Conservation (phyloP, 2,888 invertebrate genomes). For the Rhingia campestris region DNA sequence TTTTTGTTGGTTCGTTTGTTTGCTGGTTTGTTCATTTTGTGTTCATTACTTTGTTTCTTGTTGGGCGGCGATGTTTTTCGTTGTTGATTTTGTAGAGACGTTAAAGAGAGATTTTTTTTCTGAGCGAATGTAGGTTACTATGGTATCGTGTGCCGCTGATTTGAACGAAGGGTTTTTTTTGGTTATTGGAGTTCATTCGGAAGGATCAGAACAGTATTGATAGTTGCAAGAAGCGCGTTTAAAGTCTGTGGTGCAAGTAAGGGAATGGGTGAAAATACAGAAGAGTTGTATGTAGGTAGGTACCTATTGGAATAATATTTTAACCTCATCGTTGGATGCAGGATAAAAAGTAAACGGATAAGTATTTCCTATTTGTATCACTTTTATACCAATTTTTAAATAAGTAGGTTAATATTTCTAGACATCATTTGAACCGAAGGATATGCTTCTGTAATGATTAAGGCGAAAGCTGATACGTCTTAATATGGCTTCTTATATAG, state of each 20-base stretch:
- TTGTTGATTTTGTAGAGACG: slow-evolving; percentile 12
- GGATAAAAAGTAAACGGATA: no score
- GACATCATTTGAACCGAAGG: no score
- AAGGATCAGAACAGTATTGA: background rate
- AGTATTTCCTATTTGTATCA: no score
- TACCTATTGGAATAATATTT: no score
- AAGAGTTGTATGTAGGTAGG: no score
- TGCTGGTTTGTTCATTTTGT: slow-evolving; percentile 1
- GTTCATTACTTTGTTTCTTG: slow-evolving; percentile 21
- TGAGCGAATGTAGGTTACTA: slow-evolving; percentile 65
- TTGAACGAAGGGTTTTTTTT: slow-evolving; percentile 30
- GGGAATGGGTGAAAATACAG: background rate
- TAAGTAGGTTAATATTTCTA: no score
- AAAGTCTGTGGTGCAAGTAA: slow-evolving; percentile 35
- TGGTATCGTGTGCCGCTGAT: slow-evolving; percentile 43
- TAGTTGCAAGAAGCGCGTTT: background rate
- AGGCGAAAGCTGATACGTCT: no score
- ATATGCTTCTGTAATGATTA: no score
- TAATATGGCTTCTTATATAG: no score
- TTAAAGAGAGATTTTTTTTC: slow-evolving; percentile 44
- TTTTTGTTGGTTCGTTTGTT: slow-evolving; percentile 9
- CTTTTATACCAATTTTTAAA: no score
- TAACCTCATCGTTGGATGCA: no score
- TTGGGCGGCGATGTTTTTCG: slow-evolving; percentile 4
- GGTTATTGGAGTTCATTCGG: slow-evolving; percentile 6